These are phyloP conservation scores for Spinibarbus caldwelli DNA, from an alignment of 2,797 vertebrate genomes.

Conservation along the genomic window DNA sequence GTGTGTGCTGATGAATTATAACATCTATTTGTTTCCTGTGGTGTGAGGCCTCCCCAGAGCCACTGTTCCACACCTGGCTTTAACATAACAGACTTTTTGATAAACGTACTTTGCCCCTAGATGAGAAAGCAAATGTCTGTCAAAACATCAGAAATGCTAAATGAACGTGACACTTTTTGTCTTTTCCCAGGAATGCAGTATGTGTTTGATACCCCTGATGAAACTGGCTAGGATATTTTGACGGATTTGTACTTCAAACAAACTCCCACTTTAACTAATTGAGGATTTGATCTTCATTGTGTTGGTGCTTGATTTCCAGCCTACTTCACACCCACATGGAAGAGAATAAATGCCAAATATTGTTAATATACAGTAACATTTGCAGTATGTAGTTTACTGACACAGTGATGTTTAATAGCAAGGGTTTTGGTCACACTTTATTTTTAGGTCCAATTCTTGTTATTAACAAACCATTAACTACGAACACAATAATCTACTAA, in stretches of 20 bases:
- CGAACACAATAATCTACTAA: neutral
- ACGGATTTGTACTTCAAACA: constrained; percentile 20
- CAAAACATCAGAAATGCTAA: constrained; percentile 12
- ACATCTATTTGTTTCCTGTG: constrained; percentile 35
- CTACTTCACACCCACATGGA: neutral
- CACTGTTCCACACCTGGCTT: constrained; percentile 19
- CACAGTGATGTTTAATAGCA: neutral
- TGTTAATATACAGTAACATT: constrained; percentile 1
- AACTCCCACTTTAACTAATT: constrained; percentile 15
- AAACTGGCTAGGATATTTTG: constrained; percentile 18
- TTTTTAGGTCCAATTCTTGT: neutral
- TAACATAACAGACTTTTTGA: constrained; percentile 20
- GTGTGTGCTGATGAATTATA: constrained; percentile 12
- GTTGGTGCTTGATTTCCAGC: constrained; percentile 17
- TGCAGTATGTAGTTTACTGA: neutral
- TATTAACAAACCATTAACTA: neutral
- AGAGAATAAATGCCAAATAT: neutral
- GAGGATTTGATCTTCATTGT: constrained; percentile 7
- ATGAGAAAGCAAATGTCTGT: constrained; percentile 16
- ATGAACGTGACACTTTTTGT: constrained; percentile 3
- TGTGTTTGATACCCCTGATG: constrained; percentile 12
- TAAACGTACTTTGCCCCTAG: neutral
- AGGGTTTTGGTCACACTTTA: neutral
- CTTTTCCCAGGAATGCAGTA: constrained; percentile 9
- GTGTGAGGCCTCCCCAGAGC: neutral